Conservation (phyloP, 1,140 invertebrate species). For the Geopemphigus sp. region DNA sequence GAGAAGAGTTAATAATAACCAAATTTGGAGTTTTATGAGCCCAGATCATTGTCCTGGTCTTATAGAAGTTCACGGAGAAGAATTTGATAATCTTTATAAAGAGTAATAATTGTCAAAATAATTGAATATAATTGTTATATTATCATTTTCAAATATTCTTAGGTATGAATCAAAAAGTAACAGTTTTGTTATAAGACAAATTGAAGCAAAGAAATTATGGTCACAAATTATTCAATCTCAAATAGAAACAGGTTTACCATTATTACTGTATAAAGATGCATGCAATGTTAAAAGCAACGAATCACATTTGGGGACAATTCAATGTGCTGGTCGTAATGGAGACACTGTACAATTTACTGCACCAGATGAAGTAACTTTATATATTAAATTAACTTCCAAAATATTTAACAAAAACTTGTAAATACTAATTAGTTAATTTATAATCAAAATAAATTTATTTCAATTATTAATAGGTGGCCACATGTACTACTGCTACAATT, state of each 20-base stretch:
- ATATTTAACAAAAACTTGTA: neutral
- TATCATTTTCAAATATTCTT: neutral
- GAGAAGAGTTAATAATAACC: conserved; percentile 86
- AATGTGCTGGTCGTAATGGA: conserved; percentile 98
- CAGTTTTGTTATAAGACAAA: conserved; percentile 58
- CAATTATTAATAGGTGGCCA: conserved; percentile 70
- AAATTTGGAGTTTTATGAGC: conserved; percentile 96
- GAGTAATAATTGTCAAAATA: conserved; percentile 59
- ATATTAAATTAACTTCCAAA: neutral
- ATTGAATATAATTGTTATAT: neutral
- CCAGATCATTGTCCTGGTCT: conserved; percentile 90
- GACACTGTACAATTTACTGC: conserved; percentile 95
- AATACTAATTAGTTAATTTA: neutral
- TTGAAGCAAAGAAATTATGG: conserved; percentile 89
- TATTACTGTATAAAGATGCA: conserved; percentile 97
- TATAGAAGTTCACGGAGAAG: conserved; percentile 86
- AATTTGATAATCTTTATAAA: conserved; percentile 88
- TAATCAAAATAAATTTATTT: no score
- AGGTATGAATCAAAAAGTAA: conserved; percentile 32
- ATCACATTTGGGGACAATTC: conserved; percentile 97
- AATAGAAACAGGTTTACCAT: conserved; percentile 97
- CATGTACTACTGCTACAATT: conserved; percentile 97
- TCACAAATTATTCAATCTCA: conserved; percentile 92
- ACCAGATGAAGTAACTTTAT: conserved; percentile 72
- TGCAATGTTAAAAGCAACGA: conserved; percentile 98